Conservation (phyloP, 2,113 vertebrate genomes). For the Polypterus senegalus region DNA sequence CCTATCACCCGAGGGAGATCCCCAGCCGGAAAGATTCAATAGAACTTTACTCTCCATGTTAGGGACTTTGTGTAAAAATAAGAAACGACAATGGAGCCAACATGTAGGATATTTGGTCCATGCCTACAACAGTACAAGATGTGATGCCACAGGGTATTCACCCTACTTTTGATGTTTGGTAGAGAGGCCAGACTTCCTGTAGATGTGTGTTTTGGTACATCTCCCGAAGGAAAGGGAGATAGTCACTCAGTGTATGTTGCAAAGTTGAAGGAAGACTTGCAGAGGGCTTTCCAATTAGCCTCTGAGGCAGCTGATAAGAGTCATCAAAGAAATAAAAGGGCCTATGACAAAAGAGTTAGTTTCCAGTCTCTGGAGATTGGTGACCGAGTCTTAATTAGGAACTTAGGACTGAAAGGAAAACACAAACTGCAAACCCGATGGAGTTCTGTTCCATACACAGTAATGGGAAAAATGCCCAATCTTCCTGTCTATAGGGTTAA, state of each 20-base stretch:
- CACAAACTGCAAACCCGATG: no score
- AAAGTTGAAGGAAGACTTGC: no score
- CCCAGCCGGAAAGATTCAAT: conserved; percentile 4
- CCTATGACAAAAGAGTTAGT: no score
- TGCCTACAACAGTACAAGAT: conserved; percentile 5
- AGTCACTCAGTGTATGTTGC: no score
- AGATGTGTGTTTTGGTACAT: conserved; percentile 12
- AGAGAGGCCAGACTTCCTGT: conserved; percentile 12
- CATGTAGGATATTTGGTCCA: conserved; percentile 11
- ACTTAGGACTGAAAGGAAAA: no score
- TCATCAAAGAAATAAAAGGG: conserved; percentile 5
- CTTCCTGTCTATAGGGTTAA: no score
- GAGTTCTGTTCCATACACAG: no score
- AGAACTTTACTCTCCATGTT: conserved; percentile 11
- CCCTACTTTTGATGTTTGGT: conserved; percentile 16
- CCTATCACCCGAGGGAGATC: conserved; percentile 3
- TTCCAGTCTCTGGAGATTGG: no score
- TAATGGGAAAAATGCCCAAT: no score
- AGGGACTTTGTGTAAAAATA: neutral
- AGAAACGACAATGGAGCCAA: conserved; percentile 7
- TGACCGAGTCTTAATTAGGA: no score
- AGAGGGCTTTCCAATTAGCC: conserved; percentile 5
- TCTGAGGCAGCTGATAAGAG: conserved; percentile 3
- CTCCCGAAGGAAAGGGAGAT: conserved; percentile 1
- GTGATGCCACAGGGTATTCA: conserved; percentile 13